phyloP scores from a whole-genome alignment of 1,140 invertebrate genomes.

The Sinonovacula constricta region DNA sequence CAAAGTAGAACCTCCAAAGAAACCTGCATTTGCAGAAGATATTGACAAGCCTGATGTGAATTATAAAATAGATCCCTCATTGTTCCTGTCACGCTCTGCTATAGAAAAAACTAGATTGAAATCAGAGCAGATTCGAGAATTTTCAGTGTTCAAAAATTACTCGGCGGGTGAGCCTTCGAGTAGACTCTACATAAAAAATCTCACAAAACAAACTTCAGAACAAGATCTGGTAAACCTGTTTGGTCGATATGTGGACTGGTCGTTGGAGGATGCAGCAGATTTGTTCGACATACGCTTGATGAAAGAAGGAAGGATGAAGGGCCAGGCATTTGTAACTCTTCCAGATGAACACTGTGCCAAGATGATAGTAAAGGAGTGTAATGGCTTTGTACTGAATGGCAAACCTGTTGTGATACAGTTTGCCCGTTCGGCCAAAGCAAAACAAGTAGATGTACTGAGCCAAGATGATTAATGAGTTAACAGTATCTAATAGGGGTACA shows the following conservation, averaged over 20 bases:
- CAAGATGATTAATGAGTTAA: too few relatives aligned
- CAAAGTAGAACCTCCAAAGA: constrained; percentile 59
- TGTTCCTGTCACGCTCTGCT: constrained; percentile 44
- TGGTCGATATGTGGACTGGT: constrained; percentile 83
- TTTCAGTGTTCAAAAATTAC: constrained; percentile 93
- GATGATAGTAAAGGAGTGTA: constrained; percentile 89
- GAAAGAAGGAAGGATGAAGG: constrained; percentile 97
- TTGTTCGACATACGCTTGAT: constrained; percentile 92
- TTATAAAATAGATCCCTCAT: constrained; percentile 46
- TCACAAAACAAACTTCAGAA: constrained; percentile 88
- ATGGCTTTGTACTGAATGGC: constrained; percentile 91
- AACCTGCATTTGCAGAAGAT: constrained; percentile 28
- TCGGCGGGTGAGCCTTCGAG: constrained; percentile 88
- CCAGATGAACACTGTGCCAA: constrained; percentile 85
- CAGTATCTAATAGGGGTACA: too few relatives aligned
- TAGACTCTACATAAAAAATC: constrained; percentile 93
- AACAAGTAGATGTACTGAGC: constrained; percentile 69
- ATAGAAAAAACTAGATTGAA: constrained; percentile 47
- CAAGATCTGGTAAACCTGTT: constrained; percentile 90
- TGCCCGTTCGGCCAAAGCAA: constrained; percentile 84
- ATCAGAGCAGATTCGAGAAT: constrained; percentile 84
- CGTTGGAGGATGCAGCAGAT: constrained; percentile 79
- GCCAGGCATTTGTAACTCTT: constrained; percentile 95
- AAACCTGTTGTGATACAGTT: constrained; percentile 95
- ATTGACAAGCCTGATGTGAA: constrained; percentile 51